A percentile compares a stretch with the other conserved stretches of the same genome.
phyloP scores from a whole-genome alignment of 2,113 vertebrate species.

The Balaenoptera acutorostrata region DNA sequence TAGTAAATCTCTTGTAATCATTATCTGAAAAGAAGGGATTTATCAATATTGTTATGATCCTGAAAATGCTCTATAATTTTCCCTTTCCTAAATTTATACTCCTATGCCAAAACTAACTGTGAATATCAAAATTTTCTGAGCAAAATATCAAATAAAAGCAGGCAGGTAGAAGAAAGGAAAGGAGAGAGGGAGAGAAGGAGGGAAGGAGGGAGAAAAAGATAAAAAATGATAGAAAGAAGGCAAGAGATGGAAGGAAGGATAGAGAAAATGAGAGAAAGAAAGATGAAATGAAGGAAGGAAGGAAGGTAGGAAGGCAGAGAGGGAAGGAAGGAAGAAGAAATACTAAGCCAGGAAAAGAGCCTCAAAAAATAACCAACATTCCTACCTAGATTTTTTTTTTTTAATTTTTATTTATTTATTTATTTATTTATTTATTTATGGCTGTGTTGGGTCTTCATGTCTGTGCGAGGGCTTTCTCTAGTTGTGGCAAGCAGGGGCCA shows the following conservation, averaged over 20 bases:
- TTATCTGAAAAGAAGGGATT: neutral
- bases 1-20: neutral
- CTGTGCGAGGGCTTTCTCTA: too few species aligned
- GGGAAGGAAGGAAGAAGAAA: neutral
- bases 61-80: neutral
- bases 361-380: neutral
- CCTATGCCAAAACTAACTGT: neutral
- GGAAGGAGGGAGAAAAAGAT: neutral
- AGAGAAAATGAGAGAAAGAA: neutral
- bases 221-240: neutral
- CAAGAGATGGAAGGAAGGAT: neutral
- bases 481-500: too few species aligned
- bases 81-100: neutral
- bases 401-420: too few species aligned
- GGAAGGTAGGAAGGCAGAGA: neutral
- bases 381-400: neutral
- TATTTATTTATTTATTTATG: too few species aligned
- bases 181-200: neutral
- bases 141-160: neutral
- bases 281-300: neutral
- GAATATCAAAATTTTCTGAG: neutral
- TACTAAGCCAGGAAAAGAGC: neutral
- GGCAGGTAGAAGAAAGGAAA: neutral
- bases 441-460: too few species aligned
- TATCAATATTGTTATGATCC: neutral